Base-by-base conservation (phyloP, 2,888 invertebrate genomes). In the Siphonodentalium dalli region DNA sequence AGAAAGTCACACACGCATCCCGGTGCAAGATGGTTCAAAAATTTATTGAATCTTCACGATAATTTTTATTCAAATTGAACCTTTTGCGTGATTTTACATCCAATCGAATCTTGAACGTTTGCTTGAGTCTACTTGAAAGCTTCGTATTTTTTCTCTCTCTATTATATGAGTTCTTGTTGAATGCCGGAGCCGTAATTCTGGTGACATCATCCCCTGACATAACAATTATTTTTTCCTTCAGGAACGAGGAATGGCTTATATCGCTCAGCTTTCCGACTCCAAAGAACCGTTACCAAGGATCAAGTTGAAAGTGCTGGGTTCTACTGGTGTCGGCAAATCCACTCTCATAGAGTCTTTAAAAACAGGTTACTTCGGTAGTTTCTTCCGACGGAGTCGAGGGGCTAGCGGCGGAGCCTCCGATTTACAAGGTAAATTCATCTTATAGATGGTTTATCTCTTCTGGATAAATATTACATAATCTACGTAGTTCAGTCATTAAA, bases 301-400 rank as follows among this genome's bases (percentile, higher is more conserved):
- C 52, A 89, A 88, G 68, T 77, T 90, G 51, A 87, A 90, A 65
- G 76, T 90, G 40, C 84, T 90, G 67, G 90, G 90, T 0, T 87
- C 88, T 69, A 88, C 87, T 46, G 88, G 88, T 0, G 87, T 87
- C 2, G 90, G 90, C n/a, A 90, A 90, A 81, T 86, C 87, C 6
- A 85, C 88, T 0, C 81, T 90, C 39, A 83, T 87, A 6, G 88
- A 87, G 69, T 87, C 88, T 1, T 80, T 90, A 29, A 87, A 87
- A 69, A 87, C 88, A 62, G 88, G 89, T 2, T 85, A 88, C 56
- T 87, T 89, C 71, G 86, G 86, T 66, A 87, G 88, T 35, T 85
- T 89, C 66, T 88, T 89, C 86, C 68, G 78, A 23, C 40, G 68
- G 63, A 47, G 67, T 20, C 45, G 65, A 18, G 31, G 66, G 11